phyloP scores from a whole-genome alignment of 2,888 invertebrate genomes.

The Drosophila histrio region DNA sequence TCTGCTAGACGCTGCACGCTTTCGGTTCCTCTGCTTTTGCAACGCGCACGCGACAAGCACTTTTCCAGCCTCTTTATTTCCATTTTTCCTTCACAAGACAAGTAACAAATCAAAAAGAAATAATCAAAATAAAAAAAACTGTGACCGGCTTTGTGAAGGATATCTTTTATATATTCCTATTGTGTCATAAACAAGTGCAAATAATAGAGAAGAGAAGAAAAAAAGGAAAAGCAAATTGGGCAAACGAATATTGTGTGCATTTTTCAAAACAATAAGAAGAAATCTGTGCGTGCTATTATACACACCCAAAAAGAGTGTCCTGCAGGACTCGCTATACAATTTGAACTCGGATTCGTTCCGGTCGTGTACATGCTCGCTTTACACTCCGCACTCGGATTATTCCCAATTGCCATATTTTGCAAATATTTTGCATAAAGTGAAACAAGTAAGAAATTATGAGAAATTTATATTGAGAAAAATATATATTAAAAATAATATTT shows the following conservation, averaged over 20 bases:
- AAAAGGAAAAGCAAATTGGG: slow-evolving; percentile 6
- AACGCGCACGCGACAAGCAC: slow-evolving; percentile 56
- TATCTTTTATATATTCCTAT: slow-evolving; percentile 35
- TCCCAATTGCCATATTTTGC: slow-evolving; percentile 49
- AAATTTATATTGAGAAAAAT: background rate
- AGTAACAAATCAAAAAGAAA: slow-evolving; percentile 9
- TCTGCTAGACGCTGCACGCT: slow-evolving; percentile 73
- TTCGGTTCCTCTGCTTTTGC: slow-evolving; percentile 49
- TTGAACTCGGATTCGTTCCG: slow-evolving; percentile 25
- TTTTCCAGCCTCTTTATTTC: slow-evolving; percentile 40
- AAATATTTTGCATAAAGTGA: slow-evolving; percentile 17
- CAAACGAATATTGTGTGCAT: slow-evolving; percentile 22
- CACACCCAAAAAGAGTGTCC: slow-evolving; percentile 63
- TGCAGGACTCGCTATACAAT: slow-evolving; percentile 50
- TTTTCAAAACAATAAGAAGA: slow-evolving; percentile 21
- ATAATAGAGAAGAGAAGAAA: slow-evolving; percentile 1
- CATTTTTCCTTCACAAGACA: slow-evolving; percentile 17
- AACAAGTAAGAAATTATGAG: slow-evolving; percentile 54
- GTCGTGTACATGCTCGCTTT: slow-evolving; percentile 22
- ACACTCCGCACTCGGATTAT: slow-evolving; percentile 53
- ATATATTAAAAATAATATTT: background rate
- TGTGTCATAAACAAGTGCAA: slow-evolving; percentile 30
- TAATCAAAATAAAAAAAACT: slow-evolving; percentile 25
- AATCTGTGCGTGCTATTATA: slow-evolving; percentile 60
- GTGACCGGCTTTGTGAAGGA: slow-evolving; percentile 45